Percentiles rank a stretch among this genome's conserved stretches.
phyloP scores from a whole-genome alignment of 2,888 invertebrate species.

The Clanis bilineata region DNA sequence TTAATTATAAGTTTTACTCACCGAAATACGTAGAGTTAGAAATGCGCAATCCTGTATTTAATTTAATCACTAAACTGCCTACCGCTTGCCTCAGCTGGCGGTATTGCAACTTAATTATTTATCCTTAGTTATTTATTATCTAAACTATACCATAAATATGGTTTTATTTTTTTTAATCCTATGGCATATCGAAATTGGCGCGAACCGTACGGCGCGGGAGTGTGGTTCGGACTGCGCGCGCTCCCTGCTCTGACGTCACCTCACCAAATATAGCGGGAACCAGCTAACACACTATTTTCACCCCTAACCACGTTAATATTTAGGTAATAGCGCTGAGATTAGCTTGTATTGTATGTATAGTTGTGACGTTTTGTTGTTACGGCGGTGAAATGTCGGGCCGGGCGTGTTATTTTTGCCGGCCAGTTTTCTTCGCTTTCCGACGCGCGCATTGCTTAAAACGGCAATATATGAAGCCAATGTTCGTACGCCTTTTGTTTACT shows the following conservation, averaged over 20 bases:
- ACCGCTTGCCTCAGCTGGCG: conserved; percentile 31
- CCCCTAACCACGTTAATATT: conserved; percentile 20
- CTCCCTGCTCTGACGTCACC: conserved; percentile 61
- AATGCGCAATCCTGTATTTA: conserved; percentile 46
- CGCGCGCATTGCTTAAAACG: conserved; percentile 74
- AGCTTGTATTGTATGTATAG: conserved; percentile 22
- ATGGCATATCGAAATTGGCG: conserved; percentile 44
- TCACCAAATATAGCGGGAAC: conserved; percentile 65
- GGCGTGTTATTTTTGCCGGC: conserved; percentile 77
- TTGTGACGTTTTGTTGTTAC: conserved; percentile 38
- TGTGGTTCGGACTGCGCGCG: conserved; percentile 69
- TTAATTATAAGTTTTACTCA: conserved; percentile 37
- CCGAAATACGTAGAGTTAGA: conserved; percentile 39
- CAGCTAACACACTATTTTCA: conserved; percentile 41
- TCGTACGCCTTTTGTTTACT: conserved; percentile 61
- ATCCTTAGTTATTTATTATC: conserved; percentile 26
- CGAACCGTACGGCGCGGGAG: conserved; percentile 64
- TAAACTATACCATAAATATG: conserved; percentile 45
- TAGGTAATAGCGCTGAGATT: conserved; percentile 35
- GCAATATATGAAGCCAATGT: conserved; percentile 56
- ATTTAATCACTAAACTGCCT: conserved; percentile 12
- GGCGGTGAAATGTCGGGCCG: conserved; percentile 60
- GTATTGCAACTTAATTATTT: conserved; percentile 50
- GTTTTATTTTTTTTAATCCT: conserved; percentile 36
- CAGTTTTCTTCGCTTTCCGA: conserved; percentile 67